These are phyloP conservation scores for Collichthys lucidus DNA, from an alignment of 2,113 vertebrate genomes.

Conservation along the genomic window DNA sequence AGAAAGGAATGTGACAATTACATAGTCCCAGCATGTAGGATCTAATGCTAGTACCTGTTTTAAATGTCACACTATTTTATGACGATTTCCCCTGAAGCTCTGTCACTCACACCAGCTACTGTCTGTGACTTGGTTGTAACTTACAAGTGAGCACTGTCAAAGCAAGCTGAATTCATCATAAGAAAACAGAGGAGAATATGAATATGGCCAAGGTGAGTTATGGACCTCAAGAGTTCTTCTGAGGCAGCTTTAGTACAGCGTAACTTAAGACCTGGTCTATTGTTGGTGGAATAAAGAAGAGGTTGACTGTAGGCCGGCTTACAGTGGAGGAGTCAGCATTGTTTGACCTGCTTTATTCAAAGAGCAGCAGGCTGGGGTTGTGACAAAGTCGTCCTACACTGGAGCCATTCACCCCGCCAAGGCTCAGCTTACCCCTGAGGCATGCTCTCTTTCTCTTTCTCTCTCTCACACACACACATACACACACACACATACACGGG, in stretches of 20 bases:
- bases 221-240: conserved; percentile 55
- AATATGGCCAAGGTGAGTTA: conserved; percentile 45
- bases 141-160: conserved; percentile 51
- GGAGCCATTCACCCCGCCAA: conserved; percentile 73
- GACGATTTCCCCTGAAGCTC: conserved; percentile 2
- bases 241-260: conserved; percentile 44
- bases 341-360: conserved; percentile 79
- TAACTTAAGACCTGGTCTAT: conserved; percentile 68
- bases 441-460: conserved; percentile 45
- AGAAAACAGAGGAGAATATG: conserved; percentile 23
- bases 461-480: conserved; percentile 7
- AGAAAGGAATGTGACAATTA: not conserved
- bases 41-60: not conserved
- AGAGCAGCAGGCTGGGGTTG: conserved; percentile 70
- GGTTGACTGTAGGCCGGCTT: conserved; percentile 76
- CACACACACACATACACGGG: conserved; percentile 22
- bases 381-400: conserved; percentile 78
- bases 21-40: not conserved
- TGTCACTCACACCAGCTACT: conserved; percentile 18
- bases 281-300: conserved; percentile 76
- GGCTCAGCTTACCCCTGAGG: conserved; percentile 75
- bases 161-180: conserved; percentile 31
- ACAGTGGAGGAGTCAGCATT: conserved; percentile 79
- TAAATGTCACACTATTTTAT: not conserved
- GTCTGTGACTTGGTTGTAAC: conserved; percentile 24